phyloP scores from a whole-genome alignment of 2,888 invertebrate genomes.

The Drosophila limbata region DNA sequence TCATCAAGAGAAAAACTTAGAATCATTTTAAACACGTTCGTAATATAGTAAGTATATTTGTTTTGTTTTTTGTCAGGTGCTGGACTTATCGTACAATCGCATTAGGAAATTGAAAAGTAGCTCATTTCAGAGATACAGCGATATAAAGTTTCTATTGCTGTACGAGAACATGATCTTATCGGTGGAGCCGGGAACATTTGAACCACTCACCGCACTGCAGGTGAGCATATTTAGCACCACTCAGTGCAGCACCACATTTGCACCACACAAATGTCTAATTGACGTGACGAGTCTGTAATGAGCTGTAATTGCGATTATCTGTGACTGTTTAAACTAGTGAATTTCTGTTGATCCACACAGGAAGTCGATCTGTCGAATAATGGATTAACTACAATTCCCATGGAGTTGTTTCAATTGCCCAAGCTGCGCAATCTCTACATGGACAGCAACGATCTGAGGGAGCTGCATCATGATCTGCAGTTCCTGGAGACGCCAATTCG shows the following conservation, averaged over 20 bases:
- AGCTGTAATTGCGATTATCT: conserved; percentile 9
- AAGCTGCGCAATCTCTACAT: conserved; percentile 88
- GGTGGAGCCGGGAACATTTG: conserved; percentile 84
- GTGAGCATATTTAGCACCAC: conserved; percentile 57
- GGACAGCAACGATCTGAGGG: conserved; percentile 83
- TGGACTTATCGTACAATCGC: conserved; percentile 85
- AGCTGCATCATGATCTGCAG: conserved; percentile 78
- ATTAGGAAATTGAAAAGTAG: conserved; percentile 83
- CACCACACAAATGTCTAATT: conserved; percentile 13
- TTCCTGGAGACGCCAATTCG: conserved; percentile 86
- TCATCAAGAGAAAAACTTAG: conserved; percentile 9
- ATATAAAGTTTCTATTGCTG: conserved; percentile 83
- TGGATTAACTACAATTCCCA: conserved; percentile 83
- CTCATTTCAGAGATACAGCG: conserved; percentile 83
- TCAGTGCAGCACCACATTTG: too few species aligned
- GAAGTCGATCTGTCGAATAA: conserved; percentile 85
- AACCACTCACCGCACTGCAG: conserved; percentile 82
- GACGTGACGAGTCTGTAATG: conserved; percentile 7
- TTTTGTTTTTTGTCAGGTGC: conserved; percentile 72
- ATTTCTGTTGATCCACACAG: conserved; percentile 55
- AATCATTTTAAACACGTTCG: neutral
- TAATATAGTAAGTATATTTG: conserved; percentile 15
- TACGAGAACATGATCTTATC: conserved; percentile 85
- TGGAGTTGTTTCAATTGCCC: conserved; percentile 86
- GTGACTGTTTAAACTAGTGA: conserved; percentile 22